Conservation (phyloP, 2,113 vertebrate species). For the Cavia aperea region DNA sequence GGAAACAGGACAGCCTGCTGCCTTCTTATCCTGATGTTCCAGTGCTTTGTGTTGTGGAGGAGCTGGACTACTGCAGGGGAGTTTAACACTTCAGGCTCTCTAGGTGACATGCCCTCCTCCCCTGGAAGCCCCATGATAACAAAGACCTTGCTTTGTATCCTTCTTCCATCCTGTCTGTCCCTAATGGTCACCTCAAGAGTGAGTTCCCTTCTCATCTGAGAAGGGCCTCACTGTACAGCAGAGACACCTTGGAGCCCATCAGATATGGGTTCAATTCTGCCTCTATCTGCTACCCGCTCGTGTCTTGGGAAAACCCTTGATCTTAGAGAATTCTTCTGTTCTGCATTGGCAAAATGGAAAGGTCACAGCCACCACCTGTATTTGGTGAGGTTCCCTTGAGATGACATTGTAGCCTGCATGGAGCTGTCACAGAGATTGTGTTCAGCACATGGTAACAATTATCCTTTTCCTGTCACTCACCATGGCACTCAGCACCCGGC, state of each 20-base stretch:
- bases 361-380: background rate
- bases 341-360: too few species aligned
- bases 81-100: background rate
- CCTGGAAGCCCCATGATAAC: background rate
- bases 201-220: background rate
- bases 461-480: conserved; percentile 64
- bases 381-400: background rate
- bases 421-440: background rate
- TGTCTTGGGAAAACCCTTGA: background rate
- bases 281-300: background rate
- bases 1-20: background rate
- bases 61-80: background rate
- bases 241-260: background rate
- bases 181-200: background rate
- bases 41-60: background rate
- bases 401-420: rapidly evolving
- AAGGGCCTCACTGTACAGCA: background rate
- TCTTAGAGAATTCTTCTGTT: background rate
- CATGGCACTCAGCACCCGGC: conserved; percentile 81
- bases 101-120: background rate
- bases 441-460: background rate
- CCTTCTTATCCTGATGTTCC: background rate
- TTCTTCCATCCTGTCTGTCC: background rate
- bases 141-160: background rate
- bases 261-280: background rate